Conservation (phyloP, 2,113 vertebrate genomes). For the Oncorhynchus mykiss region DNA sequence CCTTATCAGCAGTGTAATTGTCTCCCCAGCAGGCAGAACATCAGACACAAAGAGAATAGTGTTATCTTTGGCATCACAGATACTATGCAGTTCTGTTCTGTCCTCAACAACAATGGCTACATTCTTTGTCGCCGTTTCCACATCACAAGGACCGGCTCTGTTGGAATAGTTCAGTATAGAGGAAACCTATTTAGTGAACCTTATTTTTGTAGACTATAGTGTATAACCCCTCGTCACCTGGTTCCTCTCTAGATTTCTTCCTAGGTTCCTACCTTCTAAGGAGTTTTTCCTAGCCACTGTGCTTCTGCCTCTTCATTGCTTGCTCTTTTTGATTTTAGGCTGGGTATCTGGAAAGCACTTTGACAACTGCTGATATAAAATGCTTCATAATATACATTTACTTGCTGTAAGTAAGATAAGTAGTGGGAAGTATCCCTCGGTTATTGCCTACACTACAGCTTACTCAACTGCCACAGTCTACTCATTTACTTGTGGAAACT, state of each 20-base stretch:
- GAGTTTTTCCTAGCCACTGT: too few species aligned
- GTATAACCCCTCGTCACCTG: neutral
- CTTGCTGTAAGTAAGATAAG: neutral
- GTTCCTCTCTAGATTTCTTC: too few species aligned
- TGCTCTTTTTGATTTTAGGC: too few species aligned
- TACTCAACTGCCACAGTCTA: too few species aligned
- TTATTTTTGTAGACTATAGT: neutral
- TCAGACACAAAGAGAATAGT: constrained; percentile 56
- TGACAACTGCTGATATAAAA: too few species aligned
- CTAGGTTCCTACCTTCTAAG: too few species aligned
- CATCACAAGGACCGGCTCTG: constrained; percentile 36
- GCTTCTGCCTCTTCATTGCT: too few species aligned
- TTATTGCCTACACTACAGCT: too few species aligned
- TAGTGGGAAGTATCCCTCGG: too few species aligned
- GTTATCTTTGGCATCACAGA: constrained; percentile 67
- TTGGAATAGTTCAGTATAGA: constrained; percentile 44
- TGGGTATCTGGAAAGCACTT: too few species aligned
- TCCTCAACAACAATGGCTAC: constrained; percentile 54
- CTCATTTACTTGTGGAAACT: too few species aligned
- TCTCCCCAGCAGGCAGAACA: neutral
- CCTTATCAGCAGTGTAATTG: constrained; percentile 65
- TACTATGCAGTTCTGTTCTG: constrained; percentile 30
- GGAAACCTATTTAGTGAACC: neutral
- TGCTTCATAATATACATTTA: neutral
- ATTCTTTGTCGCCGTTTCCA: constrained; percentile 55